Evolutionary conservation across 2,888 invertebrate species (phyloP).

Genomic region (Synanthedon vespiformis): DNA sequence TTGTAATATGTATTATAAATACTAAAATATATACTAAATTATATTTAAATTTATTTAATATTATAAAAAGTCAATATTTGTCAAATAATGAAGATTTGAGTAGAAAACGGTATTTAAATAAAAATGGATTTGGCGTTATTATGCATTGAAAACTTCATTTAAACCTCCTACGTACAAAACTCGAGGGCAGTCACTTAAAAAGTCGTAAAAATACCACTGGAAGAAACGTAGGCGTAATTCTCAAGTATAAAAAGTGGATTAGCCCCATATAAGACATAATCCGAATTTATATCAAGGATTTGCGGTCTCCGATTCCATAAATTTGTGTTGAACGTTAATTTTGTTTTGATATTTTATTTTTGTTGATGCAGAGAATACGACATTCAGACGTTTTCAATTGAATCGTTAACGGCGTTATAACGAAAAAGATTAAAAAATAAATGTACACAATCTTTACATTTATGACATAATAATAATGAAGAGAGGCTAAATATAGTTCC

Average conservation of each 20-base stretch:
- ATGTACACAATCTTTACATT: no score
- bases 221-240: slow-evolving; percentile 36
- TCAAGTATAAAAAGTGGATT: slow-evolving; percentile 52
- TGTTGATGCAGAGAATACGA: not conserved
- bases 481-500: no score
- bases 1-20: no score
- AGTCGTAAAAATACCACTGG: slow-evolving; percentile 22
- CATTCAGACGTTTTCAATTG: not conserved
- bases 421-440: no score
- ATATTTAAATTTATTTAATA: no score
- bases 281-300: slow-evolving; percentile 43
- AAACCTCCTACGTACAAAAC: not conserved
- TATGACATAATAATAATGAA: no score
- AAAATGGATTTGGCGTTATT: no score
- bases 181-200: slow-evolving; percentile 38
- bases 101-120: no score
- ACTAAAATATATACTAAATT: no score
- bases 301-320: slow-evolving; percentile 23
- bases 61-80: no score
- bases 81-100: no score
- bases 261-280: slow-evolving; percentile 40
- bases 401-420: not conserved
- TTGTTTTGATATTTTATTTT: slow-evolving; percentile 1
- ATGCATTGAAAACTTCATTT: not conserved
- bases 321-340: slow-evolving; percentile 5